phyloP scores from a whole-genome alignment of 2,888 invertebrate species.

The Drosophila macrospina region DNA sequence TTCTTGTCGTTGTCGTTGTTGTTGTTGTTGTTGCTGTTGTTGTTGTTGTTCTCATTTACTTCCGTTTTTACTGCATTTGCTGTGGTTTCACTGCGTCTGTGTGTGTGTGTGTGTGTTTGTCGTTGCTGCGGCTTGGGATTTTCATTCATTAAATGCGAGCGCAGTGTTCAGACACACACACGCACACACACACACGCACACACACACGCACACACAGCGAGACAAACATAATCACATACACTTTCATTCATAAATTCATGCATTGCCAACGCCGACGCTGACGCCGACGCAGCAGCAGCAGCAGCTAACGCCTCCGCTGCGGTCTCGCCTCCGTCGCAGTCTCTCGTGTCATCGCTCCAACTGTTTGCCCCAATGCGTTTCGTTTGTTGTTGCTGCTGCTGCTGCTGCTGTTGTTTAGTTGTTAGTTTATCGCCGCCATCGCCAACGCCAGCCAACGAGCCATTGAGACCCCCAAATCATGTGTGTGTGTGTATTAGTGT shows the following conservation, averaged over 20 bases:
- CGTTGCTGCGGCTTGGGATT: conserved; percentile 68
- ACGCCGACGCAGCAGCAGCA: conserved; percentile 30
- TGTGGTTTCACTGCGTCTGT: conserved; percentile 44
- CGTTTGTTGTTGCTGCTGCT: conserved; percentile 29
- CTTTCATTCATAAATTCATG: conserved; percentile 78
- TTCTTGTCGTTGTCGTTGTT: conserved; percentile 12
- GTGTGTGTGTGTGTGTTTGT: conserved; percentile 37
- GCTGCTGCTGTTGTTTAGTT: conserved; percentile 28
- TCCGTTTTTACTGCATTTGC: conserved; percentile 71
- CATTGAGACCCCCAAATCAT: conserved; percentile 56
- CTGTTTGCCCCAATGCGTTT: conserved; percentile 57
- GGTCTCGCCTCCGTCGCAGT: conserved; percentile 19
- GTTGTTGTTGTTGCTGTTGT: conserved; percentile 37
- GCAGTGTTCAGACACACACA: conserved; percentile 51
- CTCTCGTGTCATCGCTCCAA: conserved; percentile 62
- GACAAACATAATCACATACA: conserved; percentile 48
- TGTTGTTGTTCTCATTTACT: conserved; percentile 65
- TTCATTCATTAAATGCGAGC: conserved; percentile 75
- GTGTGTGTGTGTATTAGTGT: conserved; percentile 8
- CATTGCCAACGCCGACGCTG: conserved; percentile 33
- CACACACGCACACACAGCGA: conserved; percentile 19
- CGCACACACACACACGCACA: conserved; percentile 38
- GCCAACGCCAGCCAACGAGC: conserved; percentile 55
- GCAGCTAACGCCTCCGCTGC: conserved; percentile 35
- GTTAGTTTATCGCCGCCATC: conserved; percentile 71